Conservation (phyloP, 2,888 invertebrate species). For the Hipparchia semele region DNA sequence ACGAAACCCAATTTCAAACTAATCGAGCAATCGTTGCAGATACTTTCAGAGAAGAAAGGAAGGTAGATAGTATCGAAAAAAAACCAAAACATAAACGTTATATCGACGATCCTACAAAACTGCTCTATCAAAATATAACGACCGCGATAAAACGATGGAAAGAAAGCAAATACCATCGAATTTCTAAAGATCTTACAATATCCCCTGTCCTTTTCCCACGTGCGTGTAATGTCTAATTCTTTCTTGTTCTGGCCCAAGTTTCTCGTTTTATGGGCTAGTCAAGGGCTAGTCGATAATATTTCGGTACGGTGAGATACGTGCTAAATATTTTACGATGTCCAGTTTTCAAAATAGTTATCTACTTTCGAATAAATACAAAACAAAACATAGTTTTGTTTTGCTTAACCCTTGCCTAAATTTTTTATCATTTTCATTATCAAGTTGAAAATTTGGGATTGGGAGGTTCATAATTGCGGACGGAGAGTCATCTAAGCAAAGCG, state of each 20-base stretch:
- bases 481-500: too few species aligned
- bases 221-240: conserved; percentile 54
- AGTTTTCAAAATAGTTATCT: conserved; percentile 57
- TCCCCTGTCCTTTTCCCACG: conserved; percentile 64
- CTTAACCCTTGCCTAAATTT: too few species aligned
- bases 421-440: too few species aligned
- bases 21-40: too few species aligned
- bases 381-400: too few species aligned
- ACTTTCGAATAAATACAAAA: conserved; percentile 29
- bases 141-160: conserved; percentile 80
- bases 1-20: too few species aligned
- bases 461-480: too few species aligned
- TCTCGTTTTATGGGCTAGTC: conserved; percentile 75
- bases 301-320: conserved; percentile 73
- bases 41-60: conserved; percentile 15
- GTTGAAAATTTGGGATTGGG: too few species aligned
- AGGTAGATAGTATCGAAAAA: conserved; percentile 43
- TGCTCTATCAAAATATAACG: conserved; percentile 83
- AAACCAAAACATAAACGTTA: conserved; percentile 81
- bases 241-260: conserved; percentile 68
- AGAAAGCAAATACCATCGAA: conserved; percentile 80
- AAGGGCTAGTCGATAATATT: conserved; percentile 80
- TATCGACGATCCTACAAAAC: conserved; percentile 76
- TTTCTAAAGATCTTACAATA: conserved; percentile 79
- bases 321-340: conserved; percentile 81